Evolutionary conservation across 2,113 vertebrate species (phyloP).

Genomic region (Gobius niger): DNA sequence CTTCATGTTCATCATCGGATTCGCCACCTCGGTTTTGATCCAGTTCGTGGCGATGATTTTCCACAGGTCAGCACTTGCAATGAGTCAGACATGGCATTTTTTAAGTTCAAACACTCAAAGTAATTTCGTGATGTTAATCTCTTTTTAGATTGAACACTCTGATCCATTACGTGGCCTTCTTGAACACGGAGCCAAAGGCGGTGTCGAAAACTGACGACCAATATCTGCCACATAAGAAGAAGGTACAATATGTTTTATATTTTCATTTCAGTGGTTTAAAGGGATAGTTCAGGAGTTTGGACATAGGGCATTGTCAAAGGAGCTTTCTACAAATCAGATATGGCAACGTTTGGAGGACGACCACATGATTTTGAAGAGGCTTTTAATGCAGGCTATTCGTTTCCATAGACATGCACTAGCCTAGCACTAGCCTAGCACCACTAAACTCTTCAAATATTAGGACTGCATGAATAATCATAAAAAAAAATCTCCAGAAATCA

Average conservation of each 20-base stretch:
- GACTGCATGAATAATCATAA: too few relatives aligned
- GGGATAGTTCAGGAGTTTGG: too few relatives aligned
- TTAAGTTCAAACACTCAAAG: background rate
- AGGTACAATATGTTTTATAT: slow-evolving; percentile 19
- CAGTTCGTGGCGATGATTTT: slow-evolving; percentile 64
- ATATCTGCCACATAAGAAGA: slow-evolving; percentile 19
- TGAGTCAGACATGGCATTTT: background rate
- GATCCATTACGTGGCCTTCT: slow-evolving; percentile 64
- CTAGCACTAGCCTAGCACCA: too few relatives aligned
- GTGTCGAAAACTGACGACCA: background rate
- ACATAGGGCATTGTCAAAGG: too few relatives aligned
- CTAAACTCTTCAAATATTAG: too few relatives aligned
- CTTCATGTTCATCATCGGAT: slow-evolving; percentile 68
- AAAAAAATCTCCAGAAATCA: too few relatives aligned
- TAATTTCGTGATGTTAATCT: background rate
- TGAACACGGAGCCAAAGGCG: slow-evolving; percentile 42
- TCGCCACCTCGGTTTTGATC: slow-evolving; percentile 21
- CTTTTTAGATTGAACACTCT: slow-evolving; percentile 52
- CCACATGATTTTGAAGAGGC: too few relatives aligned
- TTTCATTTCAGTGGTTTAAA: background rate
- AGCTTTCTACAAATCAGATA: too few relatives aligned
- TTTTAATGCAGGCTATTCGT: too few relatives aligned
- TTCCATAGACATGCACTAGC: too few relatives aligned
- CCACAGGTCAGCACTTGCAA: slow-evolving; percentile 57
- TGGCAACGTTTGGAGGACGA: too few relatives aligned